These are phyloP conservation scores for Elgaria multicarinata DNA, from an alignment of 2,113 vertebrate species.

Conservation along the genomic window DNA sequence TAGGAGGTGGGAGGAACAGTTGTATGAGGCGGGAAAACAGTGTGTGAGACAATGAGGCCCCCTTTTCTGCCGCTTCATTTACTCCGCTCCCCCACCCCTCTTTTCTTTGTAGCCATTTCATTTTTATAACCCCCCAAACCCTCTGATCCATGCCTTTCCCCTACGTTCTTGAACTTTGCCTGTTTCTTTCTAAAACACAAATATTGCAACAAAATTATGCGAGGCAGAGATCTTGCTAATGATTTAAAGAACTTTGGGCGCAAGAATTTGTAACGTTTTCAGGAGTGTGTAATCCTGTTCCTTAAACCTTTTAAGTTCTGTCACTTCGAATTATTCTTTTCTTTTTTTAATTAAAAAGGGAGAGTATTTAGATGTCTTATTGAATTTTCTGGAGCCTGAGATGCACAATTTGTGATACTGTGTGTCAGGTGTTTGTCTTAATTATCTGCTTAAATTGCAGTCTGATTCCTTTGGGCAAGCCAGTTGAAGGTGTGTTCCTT, in stretches of 20 bases:
- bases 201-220: not conserved
- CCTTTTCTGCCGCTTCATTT: not conserved
- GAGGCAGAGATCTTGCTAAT: not conserved
- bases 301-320: constrained; percentile 20
- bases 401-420: not conserved
- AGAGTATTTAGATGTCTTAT: too few species aligned
- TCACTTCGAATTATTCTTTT: not conserved
- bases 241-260: not conserved
- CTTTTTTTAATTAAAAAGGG: not conserved
- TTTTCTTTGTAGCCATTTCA: not conserved
- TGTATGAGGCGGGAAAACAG: not conserved
- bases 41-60: not conserved
- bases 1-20: not conserved
- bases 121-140: not conserved
- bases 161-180: not conserved
- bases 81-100: not conserved
- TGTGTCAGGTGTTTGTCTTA: not conserved
- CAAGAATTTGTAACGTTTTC: not conserved
- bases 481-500: not conserved
- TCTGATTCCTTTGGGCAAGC: not conserved
- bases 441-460: constrained; percentile 1
- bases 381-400: not conserved
- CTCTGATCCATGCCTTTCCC: not conserved
- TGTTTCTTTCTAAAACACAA: not conserved
- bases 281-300: constrained; percentile 2